Base-by-base conservation (phyloP, 2,113 vertebrate genomes). In the Laterallus jamaicensis region DNA sequence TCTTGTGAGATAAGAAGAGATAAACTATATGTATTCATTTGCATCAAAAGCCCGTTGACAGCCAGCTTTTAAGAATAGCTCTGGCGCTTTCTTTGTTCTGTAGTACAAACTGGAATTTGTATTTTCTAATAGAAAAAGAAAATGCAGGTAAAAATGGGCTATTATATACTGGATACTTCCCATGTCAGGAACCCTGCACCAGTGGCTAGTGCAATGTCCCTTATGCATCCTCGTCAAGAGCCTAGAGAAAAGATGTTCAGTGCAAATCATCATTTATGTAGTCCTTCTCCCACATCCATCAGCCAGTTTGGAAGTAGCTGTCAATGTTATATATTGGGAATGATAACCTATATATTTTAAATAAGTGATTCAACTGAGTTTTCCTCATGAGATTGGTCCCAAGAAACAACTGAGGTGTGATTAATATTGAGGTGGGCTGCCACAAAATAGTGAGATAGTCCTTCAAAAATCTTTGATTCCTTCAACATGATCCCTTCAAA, bases 1-100 rank as follows among this genome's bases (percentile, higher is more conserved):
- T 95, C 90, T 93, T 64, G 80, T 80, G 85, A 96, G 70, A 87
- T 82, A 93, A 92, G 67, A 90, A 66, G 50, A 87, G 91, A 91
- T 90, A 97, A 96, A 95, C 69, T 69, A 87, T 93, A 90, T 93
- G 22, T 94, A 68, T 85, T 79, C 49, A 82, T 86, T 93, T 96
- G 68, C 62, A 96, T 88, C 80, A 92, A 93, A 59, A 97, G 75
- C 49, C 42, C 42, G 62, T 29, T 96, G 92, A 94, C 79, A 91
- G 31, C 6, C 59, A 81, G 44, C 50, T 94, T 93, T 92, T 82
- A 92, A 91, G 82, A 94, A 77, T 54, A 93, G 71, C 39, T 94
- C 60, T 86, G 60, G 32, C 78, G 11, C 60, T 66, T 88, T 80
- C 64, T 93, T 92, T 95, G 40, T 88, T 59, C 85, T 74, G 52